Evolutionary conservation across 2,888 invertebrate species (phyloP), one percentile per base, ranked within the genome.

Genomic region (Orgyia antiqua): DNA sequence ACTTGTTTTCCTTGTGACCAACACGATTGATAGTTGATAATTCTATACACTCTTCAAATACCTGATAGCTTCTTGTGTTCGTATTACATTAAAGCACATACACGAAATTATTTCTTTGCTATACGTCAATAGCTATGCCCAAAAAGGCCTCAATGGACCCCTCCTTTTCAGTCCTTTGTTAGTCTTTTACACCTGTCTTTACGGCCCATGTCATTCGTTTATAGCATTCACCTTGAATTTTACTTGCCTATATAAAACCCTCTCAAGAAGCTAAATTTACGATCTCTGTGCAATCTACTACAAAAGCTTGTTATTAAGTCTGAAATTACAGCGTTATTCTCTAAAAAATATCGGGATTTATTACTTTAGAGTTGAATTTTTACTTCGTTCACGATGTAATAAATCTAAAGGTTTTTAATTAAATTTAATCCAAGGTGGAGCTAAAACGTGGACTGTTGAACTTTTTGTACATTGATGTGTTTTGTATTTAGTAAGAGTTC

Each of bases 61-160:
- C n/a, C n/a, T n/a, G 26, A 19, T 18, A 15, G 10, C n/a, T 20
- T 36, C 33, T 68, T 71, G 72, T 76, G 73, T 74, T 74, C 73
- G 71, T 72, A 72, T 69, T 58, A 64, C 68, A 49, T 52, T 39
- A 27, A 40, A 44, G 48, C 55, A 59, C 56, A 50, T 47, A 46
- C 45, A 56, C 49, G 38, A 33, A 37, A 37, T 42, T 45, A 39
- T 34, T 45, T 48, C 47, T 51, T 45, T 29, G 27, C 48, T 34
- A 27, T 42, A 33, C 45, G 49, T 50, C 48, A 51, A 45, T 41
- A 52, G 68, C 65, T 69, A 62, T 52, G 41, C 51, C 57, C 61
- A 49, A 51, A 55, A 51, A 59, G 58, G 58, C 68, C 66, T 67
- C 45, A 51, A n/a, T n/a, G n/a, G n/a, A n/a, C n/a, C n/a, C n/a